phyloP scores from a whole-genome alignment of 2,113 vertebrate species.

The Malurus alboscapulatus region DNA sequence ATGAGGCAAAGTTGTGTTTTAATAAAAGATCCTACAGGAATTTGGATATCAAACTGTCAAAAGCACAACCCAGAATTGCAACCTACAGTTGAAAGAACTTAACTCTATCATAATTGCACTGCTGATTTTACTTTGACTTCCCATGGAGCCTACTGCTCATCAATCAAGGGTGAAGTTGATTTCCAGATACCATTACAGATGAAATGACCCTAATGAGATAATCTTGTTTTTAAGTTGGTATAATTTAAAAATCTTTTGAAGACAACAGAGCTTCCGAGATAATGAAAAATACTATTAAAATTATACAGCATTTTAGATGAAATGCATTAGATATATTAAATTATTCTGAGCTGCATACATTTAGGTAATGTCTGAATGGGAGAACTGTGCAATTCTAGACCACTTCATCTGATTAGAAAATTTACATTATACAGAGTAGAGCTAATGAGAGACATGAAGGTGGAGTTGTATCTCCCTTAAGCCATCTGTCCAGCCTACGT shows the following conservation, averaged over 20 bases:
- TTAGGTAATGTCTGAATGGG: constrained; percentile 15
- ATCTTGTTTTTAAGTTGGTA: not conserved
- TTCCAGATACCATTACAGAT: not conserved
- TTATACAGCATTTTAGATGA: not conserved
- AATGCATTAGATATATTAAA: not conserved
- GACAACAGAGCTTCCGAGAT: not conserved
- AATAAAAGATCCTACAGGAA: not conserved
- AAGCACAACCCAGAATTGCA: not conserved
- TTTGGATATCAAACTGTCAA: not conserved
- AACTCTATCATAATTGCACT: not conserved
- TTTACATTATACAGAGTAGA: not conserved
- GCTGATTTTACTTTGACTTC: not conserved
- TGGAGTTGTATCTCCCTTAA: not conserved
- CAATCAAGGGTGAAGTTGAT: not conserved
- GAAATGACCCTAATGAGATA: not conserved
- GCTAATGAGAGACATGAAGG: not conserved
- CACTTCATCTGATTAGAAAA: constrained; percentile 29
- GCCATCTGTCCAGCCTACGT: not conserved
- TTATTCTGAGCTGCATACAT: not conserved
- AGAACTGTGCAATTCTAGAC: not conserved
- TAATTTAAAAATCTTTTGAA: constrained; percentile 3
- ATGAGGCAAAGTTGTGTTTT: not conserved
- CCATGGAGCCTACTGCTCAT: not conserved
- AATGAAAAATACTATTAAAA: not conserved
- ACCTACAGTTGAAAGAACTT: not conserved